Evolutionary conservation across 2,113 vertebrate species (phyloP).

Genomic region (Datnioides undecimradiatus): DNA sequence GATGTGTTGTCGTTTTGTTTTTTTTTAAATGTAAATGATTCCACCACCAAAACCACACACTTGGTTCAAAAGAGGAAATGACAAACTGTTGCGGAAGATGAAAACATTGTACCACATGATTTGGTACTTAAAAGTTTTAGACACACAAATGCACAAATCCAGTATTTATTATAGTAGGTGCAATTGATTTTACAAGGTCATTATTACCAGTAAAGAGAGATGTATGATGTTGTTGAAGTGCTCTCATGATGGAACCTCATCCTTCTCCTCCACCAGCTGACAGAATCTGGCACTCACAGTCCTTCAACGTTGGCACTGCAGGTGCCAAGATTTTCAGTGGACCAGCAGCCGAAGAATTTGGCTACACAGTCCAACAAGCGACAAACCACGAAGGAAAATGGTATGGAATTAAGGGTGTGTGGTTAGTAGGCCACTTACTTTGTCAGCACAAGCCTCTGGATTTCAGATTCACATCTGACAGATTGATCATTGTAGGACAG

Average conservation of each 20-base stretch:
- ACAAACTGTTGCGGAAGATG: background rate
- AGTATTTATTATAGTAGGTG: background rate
- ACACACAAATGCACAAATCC: background rate
- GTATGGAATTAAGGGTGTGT: constrained; percentile 76
- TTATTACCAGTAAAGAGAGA: background rate
- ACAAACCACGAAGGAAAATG: constrained; percentile 89
- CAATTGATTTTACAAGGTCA: background rate
- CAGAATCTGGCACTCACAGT: constrained; percentile 79
- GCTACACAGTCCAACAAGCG: constrained; percentile 90
- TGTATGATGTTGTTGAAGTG: background rate
- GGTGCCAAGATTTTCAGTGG: constrained; percentile 90
- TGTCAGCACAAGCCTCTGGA: background rate
- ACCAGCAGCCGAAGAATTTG: constrained; percentile 88
- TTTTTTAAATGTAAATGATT: background rate
- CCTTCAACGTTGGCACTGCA: constrained; percentile 90
- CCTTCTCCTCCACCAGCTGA: constrained; percentile 53
- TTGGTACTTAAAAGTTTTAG: background rate
- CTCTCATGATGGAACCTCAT: background rate
- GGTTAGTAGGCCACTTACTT: background rate
- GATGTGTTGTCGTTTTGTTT: too few relatives aligned
- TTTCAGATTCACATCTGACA: constrained; percentile 7
- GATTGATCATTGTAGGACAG: too few relatives aligned
- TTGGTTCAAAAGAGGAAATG: constrained; percentile 15
- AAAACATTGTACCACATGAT: background rate
- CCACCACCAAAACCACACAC: background rate